Evolutionary conservation across 53 echinoderm and acorn worm species (phyloP).

Genomic region (Mesocentrotus franciscanus): DNA sequence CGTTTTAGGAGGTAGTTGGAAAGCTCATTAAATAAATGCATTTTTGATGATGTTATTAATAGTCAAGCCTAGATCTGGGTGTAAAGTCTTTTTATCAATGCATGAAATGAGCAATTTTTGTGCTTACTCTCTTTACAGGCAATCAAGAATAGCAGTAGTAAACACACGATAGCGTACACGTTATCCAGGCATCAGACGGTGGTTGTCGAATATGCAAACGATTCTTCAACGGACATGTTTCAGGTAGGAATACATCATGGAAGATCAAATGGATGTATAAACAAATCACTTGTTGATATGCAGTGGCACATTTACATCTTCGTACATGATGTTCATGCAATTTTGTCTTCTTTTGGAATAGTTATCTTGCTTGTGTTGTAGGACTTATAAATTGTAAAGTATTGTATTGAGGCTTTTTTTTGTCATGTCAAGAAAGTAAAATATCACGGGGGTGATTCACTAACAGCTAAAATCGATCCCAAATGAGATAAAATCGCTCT

Average conservation of each 20-base stretch:
- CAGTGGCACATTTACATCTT: background rate
- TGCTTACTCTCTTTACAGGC: slow-evolving; percentile 58
- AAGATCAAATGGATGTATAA: background rate
- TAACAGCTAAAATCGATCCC: too few relatives aligned
- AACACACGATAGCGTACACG: slow-evolving; percentile 97
- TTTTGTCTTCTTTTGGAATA: too few relatives aligned
- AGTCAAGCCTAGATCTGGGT: background rate
- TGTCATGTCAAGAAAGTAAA: too few relatives aligned
- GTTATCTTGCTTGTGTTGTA: background rate
- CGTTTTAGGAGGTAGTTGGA: background rate
- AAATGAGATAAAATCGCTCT: too few relatives aligned
- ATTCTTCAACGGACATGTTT: slow-evolving; percentile 90
- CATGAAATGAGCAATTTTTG: background rate
- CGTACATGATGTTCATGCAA: too few relatives aligned
- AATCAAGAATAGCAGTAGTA: slow-evolving; percentile 79
- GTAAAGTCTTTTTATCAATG: background rate
- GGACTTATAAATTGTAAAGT: background rate
- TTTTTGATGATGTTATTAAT: background rate
- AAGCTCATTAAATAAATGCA: background rate
- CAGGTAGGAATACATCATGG: slow-evolving; percentile 73
- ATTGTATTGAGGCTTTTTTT: too few relatives aligned
- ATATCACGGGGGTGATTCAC: too few relatives aligned
- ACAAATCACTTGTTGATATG: background rate
- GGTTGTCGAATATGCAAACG: slow-evolving; percentile 90
- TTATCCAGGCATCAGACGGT: slow-evolving; percentile 97